phyloP scores from a whole-genome alignment of 2,797 vertebrate species.

The Neoniphon sammara region DNA sequence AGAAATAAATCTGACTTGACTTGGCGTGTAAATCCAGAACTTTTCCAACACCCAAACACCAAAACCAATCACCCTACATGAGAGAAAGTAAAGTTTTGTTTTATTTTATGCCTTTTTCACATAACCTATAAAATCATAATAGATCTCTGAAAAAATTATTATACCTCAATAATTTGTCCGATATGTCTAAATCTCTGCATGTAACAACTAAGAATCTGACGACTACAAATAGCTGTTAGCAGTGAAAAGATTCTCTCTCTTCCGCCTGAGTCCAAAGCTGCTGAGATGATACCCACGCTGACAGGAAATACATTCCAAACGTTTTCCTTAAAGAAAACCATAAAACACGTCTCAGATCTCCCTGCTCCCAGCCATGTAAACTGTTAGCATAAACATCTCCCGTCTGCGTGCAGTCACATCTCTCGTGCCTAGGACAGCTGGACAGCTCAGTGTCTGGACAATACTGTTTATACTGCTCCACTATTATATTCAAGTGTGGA shows the following conservation, averaged over 20 bases:
- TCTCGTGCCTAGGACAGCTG: conserved; percentile 55
- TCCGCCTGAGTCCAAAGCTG: background rate
- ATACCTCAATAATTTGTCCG: too few species aligned
- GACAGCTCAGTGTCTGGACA: conserved; percentile 49
- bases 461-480: conserved; percentile 45
- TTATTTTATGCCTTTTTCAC: too few species aligned
- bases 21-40: too few species aligned
- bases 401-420: conserved; percentile 37
- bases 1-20: too few species aligned
- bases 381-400: conserved; percentile 52
- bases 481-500: conserved; percentile 49
- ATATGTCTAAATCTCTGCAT: background rate
- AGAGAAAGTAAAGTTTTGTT: too few species aligned
- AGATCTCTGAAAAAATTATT: too few species aligned
- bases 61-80: too few species aligned
- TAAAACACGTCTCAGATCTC: conserved; percentile 51
- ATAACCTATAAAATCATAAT: too few species aligned
- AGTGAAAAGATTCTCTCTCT: conserved; percentile 1
- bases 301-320: conserved; percentile 45
- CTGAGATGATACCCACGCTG: background rate
- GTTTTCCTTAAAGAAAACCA: conserved; percentile 47
- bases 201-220: background rate
- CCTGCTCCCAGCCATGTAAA: conserved; percentile 47
- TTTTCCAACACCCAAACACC: too few species aligned
- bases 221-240: background rate